Percentiles rank a stretch among this genome's conserved stretches.
Conservation (phyloP, 2,888 invertebrate genomes). For the Beris morrisii region DNA sequence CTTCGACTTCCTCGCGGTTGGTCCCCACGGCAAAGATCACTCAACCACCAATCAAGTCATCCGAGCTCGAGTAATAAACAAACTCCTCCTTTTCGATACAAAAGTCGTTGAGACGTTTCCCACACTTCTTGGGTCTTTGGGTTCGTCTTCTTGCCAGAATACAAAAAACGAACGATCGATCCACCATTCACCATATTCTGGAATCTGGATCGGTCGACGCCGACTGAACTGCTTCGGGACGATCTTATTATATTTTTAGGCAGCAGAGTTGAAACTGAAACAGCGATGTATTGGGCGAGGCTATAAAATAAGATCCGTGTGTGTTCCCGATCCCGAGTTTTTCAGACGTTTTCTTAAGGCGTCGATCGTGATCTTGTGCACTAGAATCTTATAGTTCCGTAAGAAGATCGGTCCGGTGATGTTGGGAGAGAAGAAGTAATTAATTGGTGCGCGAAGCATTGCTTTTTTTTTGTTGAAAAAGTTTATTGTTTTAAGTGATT, state of each 20-base stretch:
- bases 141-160: conserved; percentile 1
- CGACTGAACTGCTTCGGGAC: background rate
- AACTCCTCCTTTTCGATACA: conserved; percentile 36
- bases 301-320: conserved; percentile 9
- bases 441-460: conserved; percentile 2
- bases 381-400: conserved; percentile 10
- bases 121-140: conserved; percentile 14
- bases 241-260: conserved; percentile 11
- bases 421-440: background rate
- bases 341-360: conserved; percentile 2
- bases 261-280: conserved; percentile 1
- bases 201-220: background rate
- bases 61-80: conserved; percentile 35
- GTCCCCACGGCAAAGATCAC: conserved; percentile 31
- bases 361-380: conserved; percentile 1
- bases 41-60: conserved; percentile 37
- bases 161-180: conserved; percentile 1
- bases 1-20: conserved; percentile 12
- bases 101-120: conserved; percentile 15
- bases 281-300: conserved; percentile 23
- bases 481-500: conserved; percentile 29
- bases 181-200: conserved; percentile 16
- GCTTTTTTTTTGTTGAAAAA: background rate
- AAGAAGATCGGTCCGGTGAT: conserved; percentile 13
- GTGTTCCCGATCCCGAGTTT: background rate